These are phyloP conservation scores for Phyllostomus hastatus DNA, from an alignment of 2,113 vertebrate genomes.

Conservation along the genomic window DNA sequence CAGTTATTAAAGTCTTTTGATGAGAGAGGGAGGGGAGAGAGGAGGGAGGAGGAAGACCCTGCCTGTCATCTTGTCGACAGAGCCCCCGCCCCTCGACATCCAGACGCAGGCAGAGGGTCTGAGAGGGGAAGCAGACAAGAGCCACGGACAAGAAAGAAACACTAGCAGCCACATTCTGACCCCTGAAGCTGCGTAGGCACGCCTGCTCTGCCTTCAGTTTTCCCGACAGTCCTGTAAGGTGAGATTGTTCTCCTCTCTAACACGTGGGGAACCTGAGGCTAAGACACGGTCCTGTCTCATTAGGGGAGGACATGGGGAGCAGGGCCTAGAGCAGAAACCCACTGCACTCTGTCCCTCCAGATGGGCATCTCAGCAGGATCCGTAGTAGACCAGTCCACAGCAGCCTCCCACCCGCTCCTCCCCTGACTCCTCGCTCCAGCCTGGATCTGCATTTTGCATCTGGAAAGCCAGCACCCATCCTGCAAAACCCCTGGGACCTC, in stretches of 20 bases:
- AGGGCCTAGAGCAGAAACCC: not conserved
- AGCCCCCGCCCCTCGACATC: not conserved
- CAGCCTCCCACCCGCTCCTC: not conserved
- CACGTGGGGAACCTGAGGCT: not conserved
- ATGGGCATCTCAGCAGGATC: not conserved
- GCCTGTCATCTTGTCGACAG: not conserved
- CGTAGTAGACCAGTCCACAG: not conserved
- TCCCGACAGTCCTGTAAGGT: not conserved
- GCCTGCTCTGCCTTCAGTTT: not conserved
- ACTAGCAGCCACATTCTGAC: not conserved
- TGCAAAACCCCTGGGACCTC: not conserved
- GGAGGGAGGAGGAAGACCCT: not conserved
- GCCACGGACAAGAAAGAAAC: not conserved
- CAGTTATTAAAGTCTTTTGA: constrained; percentile 65
- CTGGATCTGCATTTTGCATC: not conserved
- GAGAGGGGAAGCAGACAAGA: not conserved
- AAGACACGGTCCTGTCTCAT: not conserved
- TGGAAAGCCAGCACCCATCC: not conserved
- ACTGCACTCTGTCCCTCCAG: not conserved
- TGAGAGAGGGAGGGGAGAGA: constrained; percentile 27
- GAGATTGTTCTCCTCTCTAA: not conserved
- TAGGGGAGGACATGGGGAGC: not conserved
- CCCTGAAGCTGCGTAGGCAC: not conserved
- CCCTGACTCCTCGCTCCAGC: not conserved
- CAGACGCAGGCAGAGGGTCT: not conserved